Percentiles rank a stretch among this genome's conserved stretches.
phyloP scores from a whole-genome alignment of 1,140 invertebrate species.

The Papilio polytes region DNA sequence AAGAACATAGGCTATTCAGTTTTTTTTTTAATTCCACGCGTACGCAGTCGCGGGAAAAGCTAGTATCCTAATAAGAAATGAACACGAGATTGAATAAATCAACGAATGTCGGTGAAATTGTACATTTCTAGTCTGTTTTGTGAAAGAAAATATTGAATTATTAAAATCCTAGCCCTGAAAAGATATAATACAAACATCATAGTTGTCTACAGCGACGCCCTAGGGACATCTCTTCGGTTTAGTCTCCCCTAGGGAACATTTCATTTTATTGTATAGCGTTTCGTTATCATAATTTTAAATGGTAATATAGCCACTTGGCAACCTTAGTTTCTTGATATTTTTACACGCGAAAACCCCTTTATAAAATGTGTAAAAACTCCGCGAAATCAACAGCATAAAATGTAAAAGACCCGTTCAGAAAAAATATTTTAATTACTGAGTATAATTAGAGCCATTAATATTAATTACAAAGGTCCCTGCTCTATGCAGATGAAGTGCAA shows the following conservation, averaged over 20 bases:
- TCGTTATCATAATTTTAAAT: conserved; percentile 2
- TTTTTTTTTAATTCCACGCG: too few relatives aligned
- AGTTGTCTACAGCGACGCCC: not conserved
- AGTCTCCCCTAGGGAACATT: not conserved
- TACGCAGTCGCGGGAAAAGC: too few relatives aligned
- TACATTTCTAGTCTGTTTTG: not conserved
- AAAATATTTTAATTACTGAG: conserved; percentile 7
- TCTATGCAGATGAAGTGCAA: conserved; percentile 27
- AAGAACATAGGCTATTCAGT: too few relatives aligned
- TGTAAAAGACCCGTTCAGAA: not conserved
- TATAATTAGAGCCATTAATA: not conserved
- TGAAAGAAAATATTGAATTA: not conserved
- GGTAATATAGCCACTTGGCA: not conserved
- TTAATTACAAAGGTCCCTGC: conserved; percentile 18
- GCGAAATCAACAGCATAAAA: not conserved
- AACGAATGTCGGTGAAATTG: too few relatives aligned
- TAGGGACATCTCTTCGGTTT: not conserved
- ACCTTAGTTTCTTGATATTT: not conserved
- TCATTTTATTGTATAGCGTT: not conserved
- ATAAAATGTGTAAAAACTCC: not conserved
- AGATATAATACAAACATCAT: not conserved
- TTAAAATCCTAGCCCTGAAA: not conserved
- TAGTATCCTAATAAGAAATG: too few relatives aligned
- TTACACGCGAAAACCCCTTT: not conserved
- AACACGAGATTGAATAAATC: too few relatives aligned